Evolutionary conservation across 2,888 invertebrate species (phyloP), one percentile per base, ranked within the genome.

Genomic region (Junonia oenone): DNA sequence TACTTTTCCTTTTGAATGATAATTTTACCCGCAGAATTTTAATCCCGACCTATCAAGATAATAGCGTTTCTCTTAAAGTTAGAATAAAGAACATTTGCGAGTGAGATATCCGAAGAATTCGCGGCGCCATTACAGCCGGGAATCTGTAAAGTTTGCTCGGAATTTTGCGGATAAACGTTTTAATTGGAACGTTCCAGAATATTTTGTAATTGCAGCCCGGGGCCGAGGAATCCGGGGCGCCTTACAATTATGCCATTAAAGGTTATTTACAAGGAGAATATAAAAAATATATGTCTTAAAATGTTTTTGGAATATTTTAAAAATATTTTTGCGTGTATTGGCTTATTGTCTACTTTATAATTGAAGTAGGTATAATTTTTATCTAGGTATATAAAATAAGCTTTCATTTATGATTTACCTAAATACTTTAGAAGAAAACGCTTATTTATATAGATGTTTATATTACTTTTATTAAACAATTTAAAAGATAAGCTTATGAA

Each of bases 151-250:
- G 75, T 85, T 85, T 77, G 76, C 68, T 72, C 68, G 85, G 87
- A 83, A 88, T 89, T 83, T 83, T 83, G 84, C 78, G 87, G 84
- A 83, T 84, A 82, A 84, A 77, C 80, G 87, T 80, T 87, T 89
- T 89, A 90, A 89, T 90, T 89, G 82, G 85, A 83, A 80, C 81
- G 75, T 75, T 72, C 71, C 76, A 71, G 85, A 80, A 86, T 82
- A 86, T 85, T 88, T 82, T 82, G 84, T 86, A 85, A 87, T 82
- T 88, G 81, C 78, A 71, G 73, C 72, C 73, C 68, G 66, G 63
- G 71, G 66, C 61, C 47, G 51, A 56, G 63, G 66, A 65, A 65
- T 67, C 60, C 57, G 61, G 43, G 22, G 22, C 8, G 1, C 58
- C 60, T 58, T 58, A 53, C 52, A 61, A 61, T 58, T 58, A 61